These are phyloP conservation scores for Agrotis ipsilon DNA, from an alignment of 2,888 invertebrate genomes.

Conservation along the genomic window DNA sequence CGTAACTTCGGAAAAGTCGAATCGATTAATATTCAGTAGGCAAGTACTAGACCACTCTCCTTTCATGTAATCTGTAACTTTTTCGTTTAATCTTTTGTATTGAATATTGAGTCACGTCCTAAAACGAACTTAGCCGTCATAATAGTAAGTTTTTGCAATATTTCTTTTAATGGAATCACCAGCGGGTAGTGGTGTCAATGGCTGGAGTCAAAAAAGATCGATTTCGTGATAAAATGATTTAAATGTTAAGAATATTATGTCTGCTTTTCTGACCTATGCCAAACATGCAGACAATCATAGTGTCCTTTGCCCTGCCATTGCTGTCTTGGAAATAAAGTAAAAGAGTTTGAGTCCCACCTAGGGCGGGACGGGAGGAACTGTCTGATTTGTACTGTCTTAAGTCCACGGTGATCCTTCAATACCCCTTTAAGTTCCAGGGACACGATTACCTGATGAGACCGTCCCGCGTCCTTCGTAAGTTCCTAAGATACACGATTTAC, in stretches of 20 bases:
- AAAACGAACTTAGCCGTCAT: constrained; percentile 13
- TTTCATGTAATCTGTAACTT: constrained; percentile 23
- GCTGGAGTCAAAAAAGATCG: background rate
- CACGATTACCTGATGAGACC: too few relatives aligned
- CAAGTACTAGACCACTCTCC: constrained; percentile 1
- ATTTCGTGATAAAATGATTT: constrained; percentile 10
- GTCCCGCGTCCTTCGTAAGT: too few relatives aligned
- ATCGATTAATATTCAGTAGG: constrained; percentile 1
- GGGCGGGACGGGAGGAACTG: too few relatives aligned
- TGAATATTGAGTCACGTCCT: constrained; percentile 45
- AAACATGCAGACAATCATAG: background rate
- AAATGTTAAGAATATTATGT: background rate
- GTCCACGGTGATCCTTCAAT: too few relatives aligned
- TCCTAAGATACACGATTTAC: background rate
- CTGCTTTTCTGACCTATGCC: background rate
- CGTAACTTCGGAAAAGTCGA: background rate
- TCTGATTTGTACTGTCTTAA: too few relatives aligned
- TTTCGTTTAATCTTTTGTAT: constrained; percentile 39
- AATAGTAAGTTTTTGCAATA: constrained; percentile 30
- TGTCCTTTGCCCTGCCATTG: background rate
- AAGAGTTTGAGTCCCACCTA: too few relatives aligned
- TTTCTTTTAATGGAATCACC: constrained; percentile 18
- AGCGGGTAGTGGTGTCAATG: constrained; percentile 1
- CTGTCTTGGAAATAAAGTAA: background rate
- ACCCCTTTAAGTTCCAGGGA: too few relatives aligned